Conservation (phyloP, 2,797 vertebrate species). For the Cynodonichthys magdalenae region DNA sequence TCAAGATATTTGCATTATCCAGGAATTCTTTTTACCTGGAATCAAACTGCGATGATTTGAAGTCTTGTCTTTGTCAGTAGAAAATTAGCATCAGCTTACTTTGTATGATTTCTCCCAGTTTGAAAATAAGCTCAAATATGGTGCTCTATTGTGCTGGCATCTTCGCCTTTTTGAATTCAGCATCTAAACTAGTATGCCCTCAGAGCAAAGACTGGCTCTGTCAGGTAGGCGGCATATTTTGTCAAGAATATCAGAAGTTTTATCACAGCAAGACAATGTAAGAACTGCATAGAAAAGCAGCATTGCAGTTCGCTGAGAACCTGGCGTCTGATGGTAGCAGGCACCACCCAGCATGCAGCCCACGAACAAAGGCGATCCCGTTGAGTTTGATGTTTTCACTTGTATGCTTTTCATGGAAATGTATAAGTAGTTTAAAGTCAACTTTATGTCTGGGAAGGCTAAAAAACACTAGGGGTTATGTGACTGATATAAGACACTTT, state of each 20-base stretch:
- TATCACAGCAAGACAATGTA: constrained; percentile 46
- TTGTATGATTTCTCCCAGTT: constrained; percentile 14
- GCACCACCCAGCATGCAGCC: constrained; percentile 21
- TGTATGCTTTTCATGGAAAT: constrained; percentile 24
- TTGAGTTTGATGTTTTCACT: constrained; percentile 36
- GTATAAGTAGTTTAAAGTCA: constrained; percentile 19
- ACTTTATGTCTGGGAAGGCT: constrained; percentile 23
- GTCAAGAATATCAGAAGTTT: constrained; percentile 28
- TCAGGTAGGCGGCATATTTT: constrained; percentile 45
- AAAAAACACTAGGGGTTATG: constrained; percentile 8
- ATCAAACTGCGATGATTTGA: neutral
- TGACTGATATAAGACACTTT: constrained; percentile 19
- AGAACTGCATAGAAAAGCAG: constrained; percentile 39
- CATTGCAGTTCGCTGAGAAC: constrained; percentile 34
- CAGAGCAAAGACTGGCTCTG: constrained; percentile 17
- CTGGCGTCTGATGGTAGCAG: constrained; percentile 34
- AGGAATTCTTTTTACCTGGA: neutral
- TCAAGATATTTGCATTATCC: constrained; percentile 2
- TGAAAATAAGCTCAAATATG: constrained; percentile 8
- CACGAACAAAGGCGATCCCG: constrained; percentile 30
- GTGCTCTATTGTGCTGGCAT: constrained; percentile 18
- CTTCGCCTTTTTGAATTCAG: constrained; percentile 18
- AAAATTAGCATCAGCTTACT: constrained; percentile 4
- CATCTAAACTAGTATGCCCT: constrained; percentile 1
- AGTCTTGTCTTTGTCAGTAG: neutral